Evolutionary conservation across 2,797 vertebrate species (phyloP), one percentile per base, ranked within the genome.

Genomic region (Discoglossus pictus): DNA sequence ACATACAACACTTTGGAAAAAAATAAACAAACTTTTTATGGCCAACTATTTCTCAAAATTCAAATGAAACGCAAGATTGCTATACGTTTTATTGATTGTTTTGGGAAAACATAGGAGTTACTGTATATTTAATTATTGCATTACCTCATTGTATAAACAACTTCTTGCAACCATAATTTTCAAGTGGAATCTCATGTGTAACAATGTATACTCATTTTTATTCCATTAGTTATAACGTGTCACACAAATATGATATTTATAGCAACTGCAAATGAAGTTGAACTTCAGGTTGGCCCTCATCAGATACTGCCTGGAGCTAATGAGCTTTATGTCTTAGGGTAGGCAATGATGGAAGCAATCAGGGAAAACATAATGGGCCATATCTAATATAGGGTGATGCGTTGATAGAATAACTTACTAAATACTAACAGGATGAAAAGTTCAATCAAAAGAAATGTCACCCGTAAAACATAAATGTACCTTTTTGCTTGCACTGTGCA

Each of bases 21-120:
- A 20, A 53, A 46, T 17, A 61, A 35, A 16, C 27, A 55, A 63
- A 52, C 35, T 9, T 18, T 51, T 56, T 64, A 47, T 24, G 68
- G 60, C 64, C 44, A 62, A 31, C 21, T 42, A 56, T 43, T 50
- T 50, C 31, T 56, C 40, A 63, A 21, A 56, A 56, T 66, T 9
- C 39, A 54, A n/a, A 61, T 68, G 39, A 54, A 53, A 68, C 47
- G 54, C 21, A 46, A 68, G 31, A 61, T 25, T 61, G 10, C 53
- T 53, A 20, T 54, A 25, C 6, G 38, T 54, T 58, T 61, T 61
- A 53, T 54, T 47, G 31, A 61, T 68, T 61, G 65, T 68, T 53
- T 61, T 24, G 48, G 47, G 40, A 68, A 68, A 53, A 44, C 58
- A 52, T 24, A 44, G 10, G 27, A 25, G 36, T 25, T 35, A 27